These are phyloP conservation scores for Cantharis rustica DNA, from an alignment of 2,888 invertebrate genomes.

Conservation along the genomic window DNA sequence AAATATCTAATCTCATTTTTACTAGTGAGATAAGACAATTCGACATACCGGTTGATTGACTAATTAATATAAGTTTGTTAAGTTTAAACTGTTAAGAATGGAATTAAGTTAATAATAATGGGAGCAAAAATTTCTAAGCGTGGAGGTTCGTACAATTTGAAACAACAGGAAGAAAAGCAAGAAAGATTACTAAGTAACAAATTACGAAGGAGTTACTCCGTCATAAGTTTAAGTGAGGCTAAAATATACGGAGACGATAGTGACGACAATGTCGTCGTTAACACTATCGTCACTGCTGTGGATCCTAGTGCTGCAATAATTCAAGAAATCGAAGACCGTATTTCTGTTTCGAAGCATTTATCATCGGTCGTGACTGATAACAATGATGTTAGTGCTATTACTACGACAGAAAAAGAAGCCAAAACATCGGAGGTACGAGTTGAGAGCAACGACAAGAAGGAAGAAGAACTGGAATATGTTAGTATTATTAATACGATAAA, in stretches of 20 bases:
- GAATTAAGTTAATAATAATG: constrained; percentile 6
- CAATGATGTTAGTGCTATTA: no score
- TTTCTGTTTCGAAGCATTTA: no score
- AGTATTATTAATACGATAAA: no score
- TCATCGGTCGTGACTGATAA: no score
- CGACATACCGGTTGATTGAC: neutral
- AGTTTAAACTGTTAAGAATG: neutral
- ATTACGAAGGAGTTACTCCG: neutral
- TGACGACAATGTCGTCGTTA: neutral
- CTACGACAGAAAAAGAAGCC: neutral
- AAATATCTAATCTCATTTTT: neutral
- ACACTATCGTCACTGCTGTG: neutral
- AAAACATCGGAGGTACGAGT: neutral
- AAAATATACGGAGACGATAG: neutral
- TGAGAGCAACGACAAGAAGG: neutral
- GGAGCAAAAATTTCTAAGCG: constrained; percentile 24
- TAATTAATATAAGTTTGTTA: neutral
- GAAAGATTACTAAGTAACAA: neutral
- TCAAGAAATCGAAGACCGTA: no score
- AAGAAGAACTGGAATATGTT: neutral
- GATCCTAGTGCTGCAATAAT: no score
- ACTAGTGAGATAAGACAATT: neutral
- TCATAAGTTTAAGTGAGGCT: neutral
- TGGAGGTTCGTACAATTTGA: constrained; percentile 12
- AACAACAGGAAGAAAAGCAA: neutral